phyloP scores from a whole-genome alignment of 1,140 invertebrate species.

The Achatina immaculata region DNA sequence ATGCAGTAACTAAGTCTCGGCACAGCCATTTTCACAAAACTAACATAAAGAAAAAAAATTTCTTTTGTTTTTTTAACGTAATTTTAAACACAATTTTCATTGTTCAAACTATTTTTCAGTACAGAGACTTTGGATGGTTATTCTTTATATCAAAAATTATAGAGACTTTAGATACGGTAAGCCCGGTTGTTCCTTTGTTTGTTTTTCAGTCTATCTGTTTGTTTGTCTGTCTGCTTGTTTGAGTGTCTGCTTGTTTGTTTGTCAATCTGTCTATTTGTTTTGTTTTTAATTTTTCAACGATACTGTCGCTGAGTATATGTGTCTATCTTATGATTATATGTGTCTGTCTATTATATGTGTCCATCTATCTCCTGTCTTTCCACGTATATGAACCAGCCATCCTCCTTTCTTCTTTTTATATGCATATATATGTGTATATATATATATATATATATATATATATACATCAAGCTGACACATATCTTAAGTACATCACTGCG shows the following conservation, averaged over 20 bases:
- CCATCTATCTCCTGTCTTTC: neutral
- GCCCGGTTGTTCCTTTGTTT: conserved; percentile 38
- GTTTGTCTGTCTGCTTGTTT: too few species aligned
- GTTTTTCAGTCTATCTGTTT: too few species aligned
- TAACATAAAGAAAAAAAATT: too few species aligned
- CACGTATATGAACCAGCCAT: neutral
- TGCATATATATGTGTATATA: too few species aligned
- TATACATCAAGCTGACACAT: neutral
- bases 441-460: too few species aligned
- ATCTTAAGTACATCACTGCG: neutral
- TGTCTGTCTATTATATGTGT: neutral
- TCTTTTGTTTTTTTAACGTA: too few species aligned
- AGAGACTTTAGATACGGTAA: conserved; percentile 90
- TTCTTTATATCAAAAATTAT: conserved; percentile 97
- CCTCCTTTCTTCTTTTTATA: neutral
- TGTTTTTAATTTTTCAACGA: neutral
- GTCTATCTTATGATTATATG: neutral
- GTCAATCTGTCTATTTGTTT: neutral
- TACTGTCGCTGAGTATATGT: neutral
- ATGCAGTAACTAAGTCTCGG: too few species aligned
- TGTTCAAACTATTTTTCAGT: conserved; percentile 75
- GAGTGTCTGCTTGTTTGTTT: too few species aligned
- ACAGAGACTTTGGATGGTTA: conserved; percentile 90
- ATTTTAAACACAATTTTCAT: too few species aligned
- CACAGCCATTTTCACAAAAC: too few species aligned